Evolutionary conservation across 2,797 vertebrate genomes (phyloP).

Genomic region (Rhinoraja longicauda): DNA sequence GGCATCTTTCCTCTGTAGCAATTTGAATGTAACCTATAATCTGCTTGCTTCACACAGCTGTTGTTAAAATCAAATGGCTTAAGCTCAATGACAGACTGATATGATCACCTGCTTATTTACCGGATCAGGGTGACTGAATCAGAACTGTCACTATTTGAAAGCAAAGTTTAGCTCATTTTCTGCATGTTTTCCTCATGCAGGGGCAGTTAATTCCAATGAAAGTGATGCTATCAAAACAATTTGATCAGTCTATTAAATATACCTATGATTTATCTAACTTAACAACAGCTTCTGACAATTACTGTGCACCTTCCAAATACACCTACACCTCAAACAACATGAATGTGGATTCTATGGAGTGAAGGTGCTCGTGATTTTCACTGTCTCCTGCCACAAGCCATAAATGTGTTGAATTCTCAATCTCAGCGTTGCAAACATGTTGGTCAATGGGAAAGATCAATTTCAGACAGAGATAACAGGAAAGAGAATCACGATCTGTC

Average conservation of each 20-base stretch:
- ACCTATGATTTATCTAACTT: neutral
- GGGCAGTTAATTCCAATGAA: neutral
- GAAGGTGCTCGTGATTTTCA: neutral
- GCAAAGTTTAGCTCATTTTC: neutral
- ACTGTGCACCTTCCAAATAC: neutral
- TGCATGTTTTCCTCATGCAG: neutral
- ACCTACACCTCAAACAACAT: neutral
- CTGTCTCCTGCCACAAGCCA: neutral
- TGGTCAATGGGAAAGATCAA: neutral
- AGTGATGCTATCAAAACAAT: neutral
- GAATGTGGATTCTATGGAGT: neutral
- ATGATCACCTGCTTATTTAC: neutral
- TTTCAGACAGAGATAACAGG: neutral
- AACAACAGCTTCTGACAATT: neutral
- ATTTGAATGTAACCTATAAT: neutral
- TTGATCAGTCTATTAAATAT: neutral
- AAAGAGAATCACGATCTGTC: neutral
- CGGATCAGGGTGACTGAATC: neutral
- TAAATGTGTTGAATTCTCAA: neutral
- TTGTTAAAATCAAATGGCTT: neutral
- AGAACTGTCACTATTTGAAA: neutral
- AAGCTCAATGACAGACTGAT: neutral
- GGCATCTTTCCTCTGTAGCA: neutral
- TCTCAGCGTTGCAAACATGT: too few species aligned
- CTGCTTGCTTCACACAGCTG: neutral